Evolutionary conservation across 1,140 invertebrate species (phyloP).

Genomic region (Eriocheir sinensis): DNA sequence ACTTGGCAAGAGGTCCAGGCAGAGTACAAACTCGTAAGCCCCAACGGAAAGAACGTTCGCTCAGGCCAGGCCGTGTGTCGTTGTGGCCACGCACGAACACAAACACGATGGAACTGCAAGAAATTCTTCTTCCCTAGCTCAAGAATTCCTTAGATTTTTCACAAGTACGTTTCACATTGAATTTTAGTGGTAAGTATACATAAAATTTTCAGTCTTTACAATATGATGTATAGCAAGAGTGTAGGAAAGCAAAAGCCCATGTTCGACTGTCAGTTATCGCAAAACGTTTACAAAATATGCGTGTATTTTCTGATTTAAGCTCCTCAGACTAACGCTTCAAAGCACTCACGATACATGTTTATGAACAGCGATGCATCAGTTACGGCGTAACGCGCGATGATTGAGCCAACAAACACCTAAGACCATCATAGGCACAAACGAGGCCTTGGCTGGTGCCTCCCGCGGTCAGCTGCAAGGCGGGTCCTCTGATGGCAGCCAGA

Average conservation of each 20-base stretch:
- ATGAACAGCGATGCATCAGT: neutral
- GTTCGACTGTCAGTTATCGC: no score
- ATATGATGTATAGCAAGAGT: no score
- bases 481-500: neutral
- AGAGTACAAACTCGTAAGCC: neutral
- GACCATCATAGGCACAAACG: neutral
- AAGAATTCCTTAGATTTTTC: no score
- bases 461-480: neutral
- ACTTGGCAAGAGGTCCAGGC: neutral
- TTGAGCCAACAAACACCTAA: conserved; percentile 14
- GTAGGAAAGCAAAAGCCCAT: no score
- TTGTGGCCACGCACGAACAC: no score
- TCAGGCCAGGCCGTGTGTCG: neutral
- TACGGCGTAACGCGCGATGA: neutral
- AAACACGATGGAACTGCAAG: no score
- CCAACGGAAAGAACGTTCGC: neutral
- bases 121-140: no score
- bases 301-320: neutral
- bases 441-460: neutral
- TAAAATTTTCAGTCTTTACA: no score
- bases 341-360: neutral
- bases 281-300: no score
- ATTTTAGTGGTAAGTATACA: no score
- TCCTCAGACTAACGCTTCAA: neutral
- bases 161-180: no score